A percentile compares a stretch with the other conserved stretches of the same genome.
These are phyloP conservation scores for Sorex araneus DNA, from an alignment of 2,113 vertebrate species.

Conservation along the genomic window DNA sequence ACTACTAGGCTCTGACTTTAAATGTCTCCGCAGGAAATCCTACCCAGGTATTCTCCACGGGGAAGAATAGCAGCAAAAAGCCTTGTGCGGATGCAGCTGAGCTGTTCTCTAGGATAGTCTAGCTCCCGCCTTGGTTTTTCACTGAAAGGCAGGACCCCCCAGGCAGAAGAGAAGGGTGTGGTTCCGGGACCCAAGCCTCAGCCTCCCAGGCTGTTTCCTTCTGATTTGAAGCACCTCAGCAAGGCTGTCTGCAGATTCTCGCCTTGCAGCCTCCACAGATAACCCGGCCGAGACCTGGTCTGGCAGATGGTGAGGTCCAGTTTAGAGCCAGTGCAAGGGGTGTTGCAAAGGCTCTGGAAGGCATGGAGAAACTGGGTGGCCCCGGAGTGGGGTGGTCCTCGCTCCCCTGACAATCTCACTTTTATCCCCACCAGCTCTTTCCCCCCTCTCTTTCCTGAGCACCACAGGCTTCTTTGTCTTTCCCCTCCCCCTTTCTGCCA, in stretches of 20 bases:
- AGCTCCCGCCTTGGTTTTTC: neutral
- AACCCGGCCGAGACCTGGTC: constrained; percentile 30
- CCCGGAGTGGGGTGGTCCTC: neutral
- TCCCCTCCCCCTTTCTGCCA: neutral
- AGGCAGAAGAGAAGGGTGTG: neutral
- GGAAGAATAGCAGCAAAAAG: neutral
- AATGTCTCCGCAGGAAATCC: constrained; percentile 33
- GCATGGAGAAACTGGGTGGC: neutral
- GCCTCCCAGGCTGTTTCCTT: constrained; percentile 40
- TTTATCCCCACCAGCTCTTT: neutral
- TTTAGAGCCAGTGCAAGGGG: neutral
- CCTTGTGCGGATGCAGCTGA: no score
- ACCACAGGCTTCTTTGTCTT: neutral
- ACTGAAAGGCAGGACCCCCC: neutral
- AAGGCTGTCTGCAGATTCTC: neutral
- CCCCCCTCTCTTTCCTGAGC: neutral
- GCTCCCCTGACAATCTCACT: neutral
- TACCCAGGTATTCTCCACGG: neutral
- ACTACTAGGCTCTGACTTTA: neutral
- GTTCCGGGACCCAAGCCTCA: no score
- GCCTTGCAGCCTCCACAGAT: neutral
- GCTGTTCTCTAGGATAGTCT: no score
- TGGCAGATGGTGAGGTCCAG: neutral
- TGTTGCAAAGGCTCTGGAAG: neutral
- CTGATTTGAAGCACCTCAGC: constrained; percentile 4